Evolutionary conservation across 2,113 vertebrate species (phyloP).

Genomic region (Cyanoramphus novaezelandiae): DNA sequence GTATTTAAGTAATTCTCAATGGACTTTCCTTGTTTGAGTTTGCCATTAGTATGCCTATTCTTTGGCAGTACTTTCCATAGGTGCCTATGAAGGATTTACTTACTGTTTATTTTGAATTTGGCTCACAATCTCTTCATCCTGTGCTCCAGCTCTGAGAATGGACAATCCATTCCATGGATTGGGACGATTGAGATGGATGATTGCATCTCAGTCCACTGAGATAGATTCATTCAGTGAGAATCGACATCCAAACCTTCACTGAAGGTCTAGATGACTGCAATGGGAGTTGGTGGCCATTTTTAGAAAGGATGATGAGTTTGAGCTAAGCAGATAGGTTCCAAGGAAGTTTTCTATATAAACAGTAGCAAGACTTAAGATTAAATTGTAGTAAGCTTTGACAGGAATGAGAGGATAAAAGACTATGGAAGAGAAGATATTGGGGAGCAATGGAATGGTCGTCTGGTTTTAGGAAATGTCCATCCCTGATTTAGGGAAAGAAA

Average conservation of each 20-base stretch:
- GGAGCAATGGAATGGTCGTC: neutral
- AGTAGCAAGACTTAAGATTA: neutral
- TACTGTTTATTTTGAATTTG: neutral
- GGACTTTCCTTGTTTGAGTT: neutral
- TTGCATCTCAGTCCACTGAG: neutral
- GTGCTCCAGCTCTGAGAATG: neutral
- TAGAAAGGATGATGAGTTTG: neutral
- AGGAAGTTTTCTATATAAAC: neutral
- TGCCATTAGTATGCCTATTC: neutral
- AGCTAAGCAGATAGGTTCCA: neutral
- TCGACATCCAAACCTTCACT: too few species aligned
- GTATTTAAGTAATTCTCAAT: neutral
- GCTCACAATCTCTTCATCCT: neutral
- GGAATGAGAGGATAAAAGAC: neutral
- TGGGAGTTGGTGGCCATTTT: neutral
- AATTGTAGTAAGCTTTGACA: neutral
- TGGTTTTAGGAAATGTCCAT: neutral
- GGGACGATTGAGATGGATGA: neutral
- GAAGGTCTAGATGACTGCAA: neutral
- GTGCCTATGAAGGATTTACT: neutral
- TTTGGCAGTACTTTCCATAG: neutral
- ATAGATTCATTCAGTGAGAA: neutral
- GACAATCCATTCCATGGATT: neutral
- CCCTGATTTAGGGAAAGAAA: neutral
- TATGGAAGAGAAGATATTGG: neutral